A percentile compares a stretch with the other conserved stretches of the same genome.
phyloP scores from a whole-genome alignment of 1,140 invertebrate genomes.

The Magallana angulata region DNA sequence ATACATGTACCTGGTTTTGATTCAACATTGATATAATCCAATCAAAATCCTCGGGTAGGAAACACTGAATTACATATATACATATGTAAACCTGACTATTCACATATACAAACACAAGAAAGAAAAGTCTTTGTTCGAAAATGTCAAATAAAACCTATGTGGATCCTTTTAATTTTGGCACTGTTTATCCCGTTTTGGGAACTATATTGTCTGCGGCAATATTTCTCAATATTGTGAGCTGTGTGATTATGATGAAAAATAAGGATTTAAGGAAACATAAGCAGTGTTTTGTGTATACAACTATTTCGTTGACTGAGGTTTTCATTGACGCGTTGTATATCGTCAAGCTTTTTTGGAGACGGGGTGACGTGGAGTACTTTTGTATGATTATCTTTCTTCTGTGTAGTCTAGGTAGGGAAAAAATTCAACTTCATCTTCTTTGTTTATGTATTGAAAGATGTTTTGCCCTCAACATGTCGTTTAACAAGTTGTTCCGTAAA shows the following conservation, averaged over 20 bases:
- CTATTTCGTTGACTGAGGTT: not conserved
- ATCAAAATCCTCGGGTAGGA: too few relatives aligned
- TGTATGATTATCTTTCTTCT: slow-evolving; percentile 6
- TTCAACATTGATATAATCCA: too few relatives aligned
- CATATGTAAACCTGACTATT: too few relatives aligned
- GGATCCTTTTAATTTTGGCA: not conserved
- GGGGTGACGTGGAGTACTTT: not conserved
- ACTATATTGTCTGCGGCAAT: not conserved
- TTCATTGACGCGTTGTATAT: not conserved
- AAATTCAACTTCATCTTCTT: not conserved
- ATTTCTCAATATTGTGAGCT: not conserved
- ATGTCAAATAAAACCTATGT: not conserved
- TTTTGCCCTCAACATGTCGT: slow-evolving; percentile 3
- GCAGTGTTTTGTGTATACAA: not conserved
- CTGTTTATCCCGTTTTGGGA: not conserved
- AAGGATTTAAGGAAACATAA: not conserved
- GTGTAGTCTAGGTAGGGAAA: not conserved
- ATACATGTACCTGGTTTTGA: too few relatives aligned
- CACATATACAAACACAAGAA: too few relatives aligned
- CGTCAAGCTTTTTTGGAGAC: not conserved
- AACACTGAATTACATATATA: too few relatives aligned
- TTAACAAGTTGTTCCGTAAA: not conserved
- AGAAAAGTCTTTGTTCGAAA: too few relatives aligned
- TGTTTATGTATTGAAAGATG: not conserved
- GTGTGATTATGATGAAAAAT: not conserved